Evolutionary conservation across 2,113 vertebrate genomes (phyloP).

Genomic region (Piprites chloris): DNA sequence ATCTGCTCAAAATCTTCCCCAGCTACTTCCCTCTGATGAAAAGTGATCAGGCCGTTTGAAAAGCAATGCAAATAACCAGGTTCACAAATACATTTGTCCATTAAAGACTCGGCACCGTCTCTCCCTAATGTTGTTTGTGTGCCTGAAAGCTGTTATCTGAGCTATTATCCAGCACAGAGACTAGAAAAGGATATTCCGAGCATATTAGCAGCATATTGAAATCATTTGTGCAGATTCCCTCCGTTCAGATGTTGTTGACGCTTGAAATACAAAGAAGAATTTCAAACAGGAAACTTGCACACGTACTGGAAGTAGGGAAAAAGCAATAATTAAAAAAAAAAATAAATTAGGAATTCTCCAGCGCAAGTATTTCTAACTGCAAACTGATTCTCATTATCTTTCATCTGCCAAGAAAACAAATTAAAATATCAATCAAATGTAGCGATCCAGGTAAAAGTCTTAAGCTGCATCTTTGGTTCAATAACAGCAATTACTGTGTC

Average conservation of each 20-base stretch:
- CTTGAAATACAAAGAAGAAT: background rate
- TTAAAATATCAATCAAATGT: conserved; percentile 32
- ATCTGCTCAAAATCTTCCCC: background rate
- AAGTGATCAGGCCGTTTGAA: background rate
- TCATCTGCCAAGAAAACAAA: conserved; percentile 20
- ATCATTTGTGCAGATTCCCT: background rate
- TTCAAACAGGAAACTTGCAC: background rate
- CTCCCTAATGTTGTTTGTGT: background rate
- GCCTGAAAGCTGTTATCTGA: background rate
- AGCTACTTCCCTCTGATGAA: background rate
- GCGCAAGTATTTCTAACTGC: background rate
- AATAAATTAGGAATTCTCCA: conserved; percentile 5
- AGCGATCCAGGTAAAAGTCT: conserved; percentile 37
- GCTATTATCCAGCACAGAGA: background rate
- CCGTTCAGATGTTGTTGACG: background rate
- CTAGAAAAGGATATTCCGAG: background rate
- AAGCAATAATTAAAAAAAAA: background rate
- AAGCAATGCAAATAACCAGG: background rate
- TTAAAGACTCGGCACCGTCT: background rate
- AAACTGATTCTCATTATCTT: conserved; percentile 12
- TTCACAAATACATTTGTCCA: background rate
- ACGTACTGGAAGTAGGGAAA: background rate
- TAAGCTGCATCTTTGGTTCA: background rate
- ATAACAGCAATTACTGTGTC: conserved; percentile 5
- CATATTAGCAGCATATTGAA: background rate